phyloP scores from a whole-genome alignment of 1,140 invertebrate genomes.

The Zophobas morio region DNA sequence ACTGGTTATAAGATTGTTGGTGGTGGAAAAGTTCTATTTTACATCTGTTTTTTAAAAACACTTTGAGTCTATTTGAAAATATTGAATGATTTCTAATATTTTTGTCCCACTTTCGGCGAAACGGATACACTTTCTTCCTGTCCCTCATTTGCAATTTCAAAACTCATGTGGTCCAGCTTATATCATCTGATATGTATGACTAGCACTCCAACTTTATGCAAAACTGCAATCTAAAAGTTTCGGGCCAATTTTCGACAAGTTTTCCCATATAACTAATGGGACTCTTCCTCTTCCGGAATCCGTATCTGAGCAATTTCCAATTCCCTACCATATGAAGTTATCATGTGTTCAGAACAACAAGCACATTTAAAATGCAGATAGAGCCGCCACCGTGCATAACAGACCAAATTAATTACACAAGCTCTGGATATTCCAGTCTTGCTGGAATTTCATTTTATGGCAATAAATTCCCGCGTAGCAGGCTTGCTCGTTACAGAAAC shows the following conservation, averaged over 20 bases:
- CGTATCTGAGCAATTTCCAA: neutral
- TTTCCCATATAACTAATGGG: neutral
- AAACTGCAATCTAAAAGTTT: neutral
- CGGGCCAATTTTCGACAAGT: neutral
- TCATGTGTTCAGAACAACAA: slow-evolving; percentile 3
- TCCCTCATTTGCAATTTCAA: neutral
- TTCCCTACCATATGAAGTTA: neutral
- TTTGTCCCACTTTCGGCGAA: too few relatives aligned
- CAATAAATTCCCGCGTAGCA: slow-evolving; percentile 36
- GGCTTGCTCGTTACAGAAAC: slow-evolving; percentile 35
- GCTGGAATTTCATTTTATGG: slow-evolving; percentile 41
- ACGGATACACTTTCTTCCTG: too few relatives aligned
- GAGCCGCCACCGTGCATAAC: slow-evolving; percentile 14
- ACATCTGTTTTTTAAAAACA: too few relatives aligned
- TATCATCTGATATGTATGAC: neutral
- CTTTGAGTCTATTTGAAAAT: too few relatives aligned
- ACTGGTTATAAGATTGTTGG: too few relatives aligned
- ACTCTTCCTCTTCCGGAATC: neutral
- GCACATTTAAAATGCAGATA: slow-evolving; percentile 7
- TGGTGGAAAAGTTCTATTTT: too few relatives aligned
- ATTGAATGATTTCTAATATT: too few relatives aligned
- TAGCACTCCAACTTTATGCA: neutral
- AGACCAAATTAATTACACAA: slow-evolving; percentile 36
- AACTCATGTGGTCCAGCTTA: neutral
- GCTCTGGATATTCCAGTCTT: slow-evolving; percentile 36